Percentiles rank a stretch among this genome's conserved stretches.
phyloP scores from a whole-genome alignment of 2,113 vertebrate species.

The Festucalex cinctus region DNA sequence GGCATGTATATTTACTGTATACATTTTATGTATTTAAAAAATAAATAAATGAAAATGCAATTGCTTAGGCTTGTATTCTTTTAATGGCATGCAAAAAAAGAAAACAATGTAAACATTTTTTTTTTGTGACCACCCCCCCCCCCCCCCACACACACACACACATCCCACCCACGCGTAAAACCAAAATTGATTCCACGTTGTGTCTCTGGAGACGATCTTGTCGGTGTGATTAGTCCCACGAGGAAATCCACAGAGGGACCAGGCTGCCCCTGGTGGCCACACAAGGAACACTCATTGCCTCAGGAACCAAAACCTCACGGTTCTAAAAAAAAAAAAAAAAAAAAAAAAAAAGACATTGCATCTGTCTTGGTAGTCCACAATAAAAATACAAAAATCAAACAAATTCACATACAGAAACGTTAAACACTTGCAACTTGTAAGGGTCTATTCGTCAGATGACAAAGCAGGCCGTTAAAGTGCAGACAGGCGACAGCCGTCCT shows the following conservation, averaged over 20 bases:
- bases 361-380: background rate
- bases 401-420: background rate
- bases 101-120: background rate
- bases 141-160: too few relatives aligned
- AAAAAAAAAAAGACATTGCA: background rate
- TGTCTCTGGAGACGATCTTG: conserved; percentile 31
- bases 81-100: background rate
- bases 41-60: too few relatives aligned
- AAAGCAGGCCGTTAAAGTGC: conserved; percentile 13
- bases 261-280: conserved; percentile 20
- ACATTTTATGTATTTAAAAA: too few relatives aligned
- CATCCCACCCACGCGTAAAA: conserved; percentile 27
- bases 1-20: background rate
- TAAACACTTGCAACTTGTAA: background rate
- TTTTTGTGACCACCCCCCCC: too few relatives aligned
- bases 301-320: conserved; percentile 10
- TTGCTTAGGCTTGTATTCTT: background rate
- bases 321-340: conserved; percentile 2
- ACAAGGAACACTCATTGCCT: conserved; percentile 32
- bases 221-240: conserved; percentile 39
- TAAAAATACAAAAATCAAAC: background rate
- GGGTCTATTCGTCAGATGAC: background rate
- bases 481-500: conserved; percentile 16
- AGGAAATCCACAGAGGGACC: conserved; percentile 22
- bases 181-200: conserved; percentile 28